Percentiles rank a stretch among this genome's conserved stretches.
These are phyloP conservation scores for Zonitis immaculata DNA, from an alignment of 2,888 invertebrate genomes.

Conservation along the genomic window DNA sequence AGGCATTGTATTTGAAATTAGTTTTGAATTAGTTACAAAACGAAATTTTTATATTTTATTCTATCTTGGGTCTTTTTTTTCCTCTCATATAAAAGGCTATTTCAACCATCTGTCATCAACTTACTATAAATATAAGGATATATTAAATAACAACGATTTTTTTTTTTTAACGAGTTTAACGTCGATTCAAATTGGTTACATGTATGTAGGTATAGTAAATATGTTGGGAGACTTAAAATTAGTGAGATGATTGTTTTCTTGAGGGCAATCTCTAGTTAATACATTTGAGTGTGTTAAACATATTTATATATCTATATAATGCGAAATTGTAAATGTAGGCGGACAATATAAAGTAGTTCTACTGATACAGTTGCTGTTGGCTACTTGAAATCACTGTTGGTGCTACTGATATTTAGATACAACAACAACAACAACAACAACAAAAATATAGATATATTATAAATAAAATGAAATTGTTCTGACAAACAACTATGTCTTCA, in stretches of 20 bases:
- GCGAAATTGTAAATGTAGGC: slow-evolving; percentile 26
- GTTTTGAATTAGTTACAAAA: slow-evolving; percentile 35
- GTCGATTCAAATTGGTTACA: slow-evolving; percentile 29
- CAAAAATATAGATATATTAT: too few relatives aligned
- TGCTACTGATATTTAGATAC: slow-evolving; percentile 34
- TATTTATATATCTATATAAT: background rate
- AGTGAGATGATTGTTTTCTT: background rate
- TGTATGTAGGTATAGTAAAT: too few relatives aligned
- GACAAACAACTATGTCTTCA: slow-evolving; percentile 12
- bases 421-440: too few relatives aligned
- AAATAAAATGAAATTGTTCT: slow-evolving; percentile 1
- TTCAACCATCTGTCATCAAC: background rate
- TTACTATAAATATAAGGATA: too few relatives aligned
- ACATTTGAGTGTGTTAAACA: background rate
- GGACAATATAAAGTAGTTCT: slow-evolving; percentile 34
- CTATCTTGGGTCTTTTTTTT: background rate
- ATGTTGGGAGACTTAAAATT: background rate
- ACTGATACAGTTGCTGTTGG: slow-evolving; percentile 30
- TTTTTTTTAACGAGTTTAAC: slow-evolving; percentile 28
- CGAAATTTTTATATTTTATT: background rate
- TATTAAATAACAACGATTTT: slow-evolving; percentile 17
- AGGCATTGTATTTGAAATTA: slow-evolving; percentile 39
- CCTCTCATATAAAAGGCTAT: background rate
- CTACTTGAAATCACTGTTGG: slow-evolving; percentile 32
- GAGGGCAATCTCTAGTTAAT: background rate